Conservation (phyloP, 2,113 vertebrate genomes). For the Megaceryle maxima region DNA sequence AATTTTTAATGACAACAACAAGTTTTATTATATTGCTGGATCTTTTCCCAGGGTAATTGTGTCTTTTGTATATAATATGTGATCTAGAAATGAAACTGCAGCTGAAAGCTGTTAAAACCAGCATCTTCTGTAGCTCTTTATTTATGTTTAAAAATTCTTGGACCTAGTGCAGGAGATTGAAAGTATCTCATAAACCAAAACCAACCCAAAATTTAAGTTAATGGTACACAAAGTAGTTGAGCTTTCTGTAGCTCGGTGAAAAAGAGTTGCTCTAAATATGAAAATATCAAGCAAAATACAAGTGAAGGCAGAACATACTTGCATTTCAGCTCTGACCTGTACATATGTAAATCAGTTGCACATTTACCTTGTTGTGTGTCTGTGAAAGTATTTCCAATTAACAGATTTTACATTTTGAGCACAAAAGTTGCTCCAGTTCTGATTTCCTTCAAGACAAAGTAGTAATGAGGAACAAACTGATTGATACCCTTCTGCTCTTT, state of each 20-base stretch:
- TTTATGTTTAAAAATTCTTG: not conserved
- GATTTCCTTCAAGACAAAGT: not conserved
- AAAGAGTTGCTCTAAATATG: not conserved
- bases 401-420: not conserved
- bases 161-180: not conserved
- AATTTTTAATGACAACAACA: slow-evolving; percentile 21
- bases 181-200: not conserved
- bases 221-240: not conserved
- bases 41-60: not conserved
- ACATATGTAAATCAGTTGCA: not conserved
- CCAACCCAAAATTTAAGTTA: not conserved
- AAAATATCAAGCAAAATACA: not conserved
- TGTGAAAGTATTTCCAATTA: not conserved
- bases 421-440: not conserved
- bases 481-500: not conserved
- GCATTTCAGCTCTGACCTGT: not conserved
- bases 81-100: not conserved
- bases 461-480: not conserved
- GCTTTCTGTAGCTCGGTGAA: not conserved
- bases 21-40: slow-evolving; percentile 17
- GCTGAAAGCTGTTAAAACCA: slow-evolving; percentile 6
- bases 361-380: not conserved
- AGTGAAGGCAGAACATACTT: not conserved
- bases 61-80: not conserved
- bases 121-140: not conserved